phyloP scores from a whole-genome alignment of 2,888 invertebrate species.

The Latrodectus hesperus region DNA sequence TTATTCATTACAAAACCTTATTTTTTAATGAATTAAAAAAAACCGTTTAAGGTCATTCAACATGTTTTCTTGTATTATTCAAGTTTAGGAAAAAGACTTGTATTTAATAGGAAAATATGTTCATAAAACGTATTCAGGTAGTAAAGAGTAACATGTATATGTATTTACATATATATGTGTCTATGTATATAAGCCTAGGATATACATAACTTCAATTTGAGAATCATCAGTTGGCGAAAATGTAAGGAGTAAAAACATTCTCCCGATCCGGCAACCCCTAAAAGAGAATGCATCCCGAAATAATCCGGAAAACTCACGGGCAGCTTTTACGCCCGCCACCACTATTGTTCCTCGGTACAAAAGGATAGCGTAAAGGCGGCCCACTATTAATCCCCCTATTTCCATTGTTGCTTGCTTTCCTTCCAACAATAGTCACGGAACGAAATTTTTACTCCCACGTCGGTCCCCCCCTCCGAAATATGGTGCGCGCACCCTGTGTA shows the following conservation, averaged over 20 bases:
- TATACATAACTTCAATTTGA: too few species aligned
- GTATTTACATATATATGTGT: too few species aligned
- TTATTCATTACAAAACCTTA: too few species aligned
- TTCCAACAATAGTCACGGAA: conserved; percentile 42
- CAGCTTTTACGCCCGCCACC: conserved; percentile 39
- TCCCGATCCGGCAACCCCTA: conserved; percentile 36
- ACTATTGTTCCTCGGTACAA: conserved; percentile 55
- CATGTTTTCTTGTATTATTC: too few species aligned
- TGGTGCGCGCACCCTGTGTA: conserved; percentile 2
- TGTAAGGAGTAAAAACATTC: conserved; percentile 24
- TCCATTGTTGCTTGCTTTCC: conserved; percentile 44
- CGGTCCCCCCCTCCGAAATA: conserved; percentile 12
- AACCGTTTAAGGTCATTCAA: too few species aligned
- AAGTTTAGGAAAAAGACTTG: too few species aligned
- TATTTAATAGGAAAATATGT: too few species aligned
- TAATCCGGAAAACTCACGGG: conserved; percentile 56
- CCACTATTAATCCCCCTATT: conserved; percentile 65
- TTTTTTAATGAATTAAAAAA: too few species aligned
- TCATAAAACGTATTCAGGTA: too few species aligned
- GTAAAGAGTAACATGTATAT: too few species aligned
- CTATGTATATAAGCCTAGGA: too few species aligned
- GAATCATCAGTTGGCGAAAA: background rate
- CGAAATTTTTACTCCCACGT: conserved; percentile 36
- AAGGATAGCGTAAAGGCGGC: conserved; percentile 17
- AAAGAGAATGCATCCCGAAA: conserved; percentile 42